Evolutionary conservation across 2,888 invertebrate species (phyloP).

Genomic region (Deroplatys truncata): DNA sequence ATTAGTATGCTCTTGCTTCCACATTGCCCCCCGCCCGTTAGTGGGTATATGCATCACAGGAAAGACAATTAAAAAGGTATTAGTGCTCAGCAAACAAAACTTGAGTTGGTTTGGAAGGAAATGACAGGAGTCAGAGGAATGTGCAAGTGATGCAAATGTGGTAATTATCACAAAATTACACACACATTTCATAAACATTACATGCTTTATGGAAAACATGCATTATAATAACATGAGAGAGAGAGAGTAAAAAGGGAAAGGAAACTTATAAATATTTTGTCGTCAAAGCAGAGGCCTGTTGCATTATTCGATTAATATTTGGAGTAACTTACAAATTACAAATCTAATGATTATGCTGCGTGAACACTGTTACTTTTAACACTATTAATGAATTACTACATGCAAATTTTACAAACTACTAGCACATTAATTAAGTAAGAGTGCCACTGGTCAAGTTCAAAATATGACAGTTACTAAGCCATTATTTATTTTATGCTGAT

Average conservation of each 20-base stretch:
- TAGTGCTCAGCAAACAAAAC: constrained; percentile 14
- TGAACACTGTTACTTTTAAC: too few relatives aligned
- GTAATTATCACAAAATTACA: background rate
- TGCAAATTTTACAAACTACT: too few relatives aligned
- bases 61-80: constrained; percentile 23
- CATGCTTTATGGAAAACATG: background rate
- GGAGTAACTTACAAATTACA: too few relatives aligned
- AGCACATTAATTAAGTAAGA: too few relatives aligned
- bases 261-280: background rate
- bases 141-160: background rate
- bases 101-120: background rate
- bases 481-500: too few relatives aligned
- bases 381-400: too few relatives aligned
- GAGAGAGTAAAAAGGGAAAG: background rate
- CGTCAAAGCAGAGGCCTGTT: too few relatives aligned
- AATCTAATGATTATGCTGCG: too few relatives aligned
- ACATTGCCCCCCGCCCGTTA: constrained; percentile 27
- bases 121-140: background rate
- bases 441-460: too few relatives aligned
- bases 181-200: background rate
- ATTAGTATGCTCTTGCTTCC: constrained; percentile 25
- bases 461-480: too few relatives aligned
- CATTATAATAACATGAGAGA: background rate
- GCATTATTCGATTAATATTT: too few relatives aligned
- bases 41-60: constrained; percentile 27